These are phyloP conservation scores for Liodrosophila aerea DNA, from an alignment of 2,888 invertebrate genomes.

Conservation along the genomic window DNA sequence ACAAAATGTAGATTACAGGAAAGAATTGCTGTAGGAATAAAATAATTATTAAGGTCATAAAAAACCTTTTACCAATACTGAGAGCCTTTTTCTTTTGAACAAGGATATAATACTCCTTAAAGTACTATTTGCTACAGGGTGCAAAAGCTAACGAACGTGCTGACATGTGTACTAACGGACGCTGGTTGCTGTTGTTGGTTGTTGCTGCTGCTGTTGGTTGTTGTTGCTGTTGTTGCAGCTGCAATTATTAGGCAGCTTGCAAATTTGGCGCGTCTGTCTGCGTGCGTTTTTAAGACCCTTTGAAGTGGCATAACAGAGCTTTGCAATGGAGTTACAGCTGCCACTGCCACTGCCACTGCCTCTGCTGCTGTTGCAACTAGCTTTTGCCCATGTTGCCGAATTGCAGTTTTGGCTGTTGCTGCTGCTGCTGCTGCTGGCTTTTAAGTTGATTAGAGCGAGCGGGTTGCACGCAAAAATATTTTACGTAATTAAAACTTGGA, in stretches of 20 bases:
- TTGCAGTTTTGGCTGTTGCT: slow-evolving; percentile 67
- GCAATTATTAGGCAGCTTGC: slow-evolving; percentile 54
- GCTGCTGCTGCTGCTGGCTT: slow-evolving; percentile 46
- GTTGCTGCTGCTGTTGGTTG: slow-evolving; percentile 1
- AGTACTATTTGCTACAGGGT: not conserved
- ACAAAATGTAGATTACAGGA: too few species aligned
- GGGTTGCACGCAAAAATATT: slow-evolving; percentile 66
- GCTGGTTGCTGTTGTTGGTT: slow-evolving; percentile 10
- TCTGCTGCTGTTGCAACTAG: slow-evolving; percentile 43
- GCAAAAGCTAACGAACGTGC: slow-evolving; percentile 15
- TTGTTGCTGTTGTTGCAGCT: slow-evolving; percentile 16
- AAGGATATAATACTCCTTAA: too few species aligned
- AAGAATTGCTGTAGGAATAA: too few species aligned
- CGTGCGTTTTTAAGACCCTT: slow-evolving; percentile 37
- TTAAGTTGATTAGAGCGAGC: slow-evolving; percentile 71
- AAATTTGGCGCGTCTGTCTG: slow-evolving; percentile 26
- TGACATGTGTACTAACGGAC: slow-evolving; percentile 44
- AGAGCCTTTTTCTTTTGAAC: too few species aligned
- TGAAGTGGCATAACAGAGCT: slow-evolving; percentile 27
- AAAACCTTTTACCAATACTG: too few species aligned
- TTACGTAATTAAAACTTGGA: slow-evolving; percentile 76
- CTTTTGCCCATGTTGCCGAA: slow-evolving; percentile 61
- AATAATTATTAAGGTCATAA: too few species aligned
- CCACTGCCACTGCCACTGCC: slow-evolving; percentile 25
- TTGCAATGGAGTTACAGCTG: slow-evolving; percentile 11